Percentiles rank a stretch among this genome's conserved stretches.
Evolutionary conservation across 2,113 vertebrate genomes (phyloP).

Genomic region (Ornithorhynchus anatinus): DNA sequence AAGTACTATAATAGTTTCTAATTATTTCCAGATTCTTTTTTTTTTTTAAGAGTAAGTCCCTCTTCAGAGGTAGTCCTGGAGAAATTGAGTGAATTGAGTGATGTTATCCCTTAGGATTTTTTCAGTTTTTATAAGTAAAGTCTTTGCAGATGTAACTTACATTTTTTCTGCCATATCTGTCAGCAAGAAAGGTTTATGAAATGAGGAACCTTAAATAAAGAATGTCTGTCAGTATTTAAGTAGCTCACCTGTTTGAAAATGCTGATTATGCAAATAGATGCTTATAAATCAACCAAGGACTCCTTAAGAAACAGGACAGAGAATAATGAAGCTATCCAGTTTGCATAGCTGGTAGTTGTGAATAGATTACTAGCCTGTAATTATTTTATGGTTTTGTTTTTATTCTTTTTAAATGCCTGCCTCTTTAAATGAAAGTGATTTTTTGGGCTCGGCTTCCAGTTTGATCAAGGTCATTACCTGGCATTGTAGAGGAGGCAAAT

Average conservation of each 20-base stretch:
- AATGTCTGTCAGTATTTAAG: constrained; percentile 27
- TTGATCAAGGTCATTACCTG: constrained; percentile 16
- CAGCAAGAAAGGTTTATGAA: constrained; percentile 66
- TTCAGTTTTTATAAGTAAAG: constrained; percentile 68
- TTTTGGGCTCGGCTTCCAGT: constrained; percentile 10
- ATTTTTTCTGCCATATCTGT: constrained; percentile 73
- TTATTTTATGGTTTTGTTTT: constrained; percentile 47
- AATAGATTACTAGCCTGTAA: constrained; percentile 19
- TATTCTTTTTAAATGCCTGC: constrained; percentile 25
- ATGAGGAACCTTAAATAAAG: constrained; percentile 32
- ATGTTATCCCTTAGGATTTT: constrained; percentile 66
- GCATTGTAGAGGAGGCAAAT: constrained; percentile 16
- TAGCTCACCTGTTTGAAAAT: constrained; percentile 30
- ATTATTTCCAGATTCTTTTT: constrained; percentile 73
- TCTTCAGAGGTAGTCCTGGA: constrained; percentile 44
- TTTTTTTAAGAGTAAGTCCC: constrained; percentile 42
- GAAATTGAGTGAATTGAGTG: constrained; percentile 54
- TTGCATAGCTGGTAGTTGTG: not conserved
- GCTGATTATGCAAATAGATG: constrained; percentile 29
- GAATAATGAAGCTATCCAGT: not conserved
- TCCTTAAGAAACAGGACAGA: constrained; percentile 18
- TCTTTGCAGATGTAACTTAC: constrained; percentile 61
- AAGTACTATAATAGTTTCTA: constrained; percentile 63
- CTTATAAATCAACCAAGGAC: constrained; percentile 29
- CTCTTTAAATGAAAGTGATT: constrained; percentile 37